Percentiles rank a stretch among this genome's conserved stretches.
These are phyloP conservation scores for Poeciliopsis retropinna DNA, from an alignment of 2,113 vertebrate genomes.

Conservation along the genomic window DNA sequence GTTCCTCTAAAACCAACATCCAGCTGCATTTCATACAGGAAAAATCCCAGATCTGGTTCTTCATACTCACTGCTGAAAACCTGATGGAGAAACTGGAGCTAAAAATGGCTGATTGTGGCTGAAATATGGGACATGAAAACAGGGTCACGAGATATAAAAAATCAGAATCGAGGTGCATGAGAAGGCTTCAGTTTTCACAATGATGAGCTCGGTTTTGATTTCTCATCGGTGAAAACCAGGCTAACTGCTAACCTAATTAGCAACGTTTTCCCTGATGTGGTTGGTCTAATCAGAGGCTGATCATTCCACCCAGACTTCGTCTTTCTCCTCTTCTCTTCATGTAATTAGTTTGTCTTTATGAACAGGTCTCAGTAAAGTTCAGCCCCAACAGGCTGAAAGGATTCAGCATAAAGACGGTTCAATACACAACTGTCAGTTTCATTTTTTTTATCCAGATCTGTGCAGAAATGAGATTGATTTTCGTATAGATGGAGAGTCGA, in stretches of 20 bases:
- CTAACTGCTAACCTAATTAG: conserved; percentile 56
- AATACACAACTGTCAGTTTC: neutral
- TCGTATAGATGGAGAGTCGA: no score
- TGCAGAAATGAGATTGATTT: neutral
- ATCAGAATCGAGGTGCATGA: conserved; percentile 2
- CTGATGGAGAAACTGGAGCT: neutral
- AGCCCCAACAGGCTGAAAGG: neutral
- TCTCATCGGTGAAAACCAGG: conserved; percentile 40
- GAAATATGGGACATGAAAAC: conserved; percentile 13
- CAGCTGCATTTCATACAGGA: neutral
- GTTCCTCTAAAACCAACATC: neutral
- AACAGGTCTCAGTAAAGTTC: neutral
- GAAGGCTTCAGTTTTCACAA: conserved; percentile 9
- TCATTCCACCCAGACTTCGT: conserved; percentile 40
- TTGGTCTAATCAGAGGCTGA: conserved; percentile 38
- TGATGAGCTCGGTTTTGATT: conserved; percentile 16
- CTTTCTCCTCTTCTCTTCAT: conserved; percentile 1
- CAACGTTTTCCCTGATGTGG: conserved; percentile 39
- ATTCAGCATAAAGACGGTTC: neutral
- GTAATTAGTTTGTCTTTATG: neutral
- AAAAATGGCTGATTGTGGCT: neutral
- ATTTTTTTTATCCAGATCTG: neutral
- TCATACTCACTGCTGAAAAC: neutral
- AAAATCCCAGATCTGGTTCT: no score
- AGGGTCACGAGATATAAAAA: conserved; percentile 18